Percentiles rank a stretch among this genome's conserved stretches.
Evolutionary conservation across 2,888 invertebrate species (phyloP).

Genomic region (Cephalotes varians): DNA sequence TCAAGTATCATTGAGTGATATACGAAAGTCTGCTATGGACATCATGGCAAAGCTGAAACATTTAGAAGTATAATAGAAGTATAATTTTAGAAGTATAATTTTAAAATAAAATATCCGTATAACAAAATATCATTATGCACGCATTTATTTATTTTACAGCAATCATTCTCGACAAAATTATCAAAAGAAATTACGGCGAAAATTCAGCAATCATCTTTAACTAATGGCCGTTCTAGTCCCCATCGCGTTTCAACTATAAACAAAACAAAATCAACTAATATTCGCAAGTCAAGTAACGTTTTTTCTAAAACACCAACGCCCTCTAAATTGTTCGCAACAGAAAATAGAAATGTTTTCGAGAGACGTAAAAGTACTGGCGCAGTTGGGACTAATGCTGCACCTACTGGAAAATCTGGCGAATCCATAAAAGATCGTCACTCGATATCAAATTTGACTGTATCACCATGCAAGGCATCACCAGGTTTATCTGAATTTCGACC

Average conservation of each 20-base stretch:
- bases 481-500: not conserved
- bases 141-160: conserved; percentile 55
- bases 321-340: conserved; percentile 48
- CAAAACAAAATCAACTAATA: conserved; percentile 56
- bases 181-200: not conserved
- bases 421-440: not conserved
- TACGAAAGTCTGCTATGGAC: conserved; percentile 54
- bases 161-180: conserved; percentile 17
- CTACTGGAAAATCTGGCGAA: not conserved
- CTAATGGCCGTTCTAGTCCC: conserved; percentile 12
- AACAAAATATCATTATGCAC: not conserved
- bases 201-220: conserved; percentile 65
- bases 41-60: conserved; percentile 61
- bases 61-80: conserved; percentile 18
- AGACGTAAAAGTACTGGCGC: conserved; percentile 43
- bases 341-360: not conserved
- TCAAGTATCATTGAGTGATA: conserved; percentile 49
- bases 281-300: conserved; percentile 50
- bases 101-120: not conserved
- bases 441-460: not conserved
- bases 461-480: not conserved
- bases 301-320: conserved; percentile 71
- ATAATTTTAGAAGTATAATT: conserved; percentile 18
- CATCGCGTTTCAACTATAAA: conserved; percentile 49
- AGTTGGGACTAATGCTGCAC: not conserved